Percentiles rank a stretch among this genome's conserved stretches.
These are phyloP conservation scores for Spilogale gracilis DNA, from an alignment of 2,113 vertebrate genomes.

Conservation along the genomic window DNA sequence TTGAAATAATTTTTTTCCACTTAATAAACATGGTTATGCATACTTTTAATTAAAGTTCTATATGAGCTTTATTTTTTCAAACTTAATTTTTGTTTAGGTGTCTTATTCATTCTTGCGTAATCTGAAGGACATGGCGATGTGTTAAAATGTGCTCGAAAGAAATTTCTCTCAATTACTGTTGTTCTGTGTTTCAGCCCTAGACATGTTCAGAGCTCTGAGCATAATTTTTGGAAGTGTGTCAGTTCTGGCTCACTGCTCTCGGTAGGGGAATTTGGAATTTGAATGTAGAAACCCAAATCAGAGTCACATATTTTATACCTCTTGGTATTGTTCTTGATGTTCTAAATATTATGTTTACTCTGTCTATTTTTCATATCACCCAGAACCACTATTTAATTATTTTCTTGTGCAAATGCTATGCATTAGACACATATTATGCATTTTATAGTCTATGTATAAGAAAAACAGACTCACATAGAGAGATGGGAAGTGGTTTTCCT, in stretches of 20 bases:
- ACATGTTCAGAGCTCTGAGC: not conserved
- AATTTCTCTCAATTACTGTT: not conserved
- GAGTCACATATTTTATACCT: not conserved
- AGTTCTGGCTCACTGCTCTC: not conserved
- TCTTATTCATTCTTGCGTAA: not conserved
- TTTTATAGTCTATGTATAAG: not conserved
- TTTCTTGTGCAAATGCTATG: not conserved
- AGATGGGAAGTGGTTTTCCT: not conserved
- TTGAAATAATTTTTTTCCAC: not conserved
- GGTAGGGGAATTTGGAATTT: constrained; percentile 25
- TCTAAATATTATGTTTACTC: not conserved
- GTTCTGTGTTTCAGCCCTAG: not conserved
- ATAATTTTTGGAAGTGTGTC: not conserved
- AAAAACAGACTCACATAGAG: not conserved
- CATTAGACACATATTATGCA: not conserved
- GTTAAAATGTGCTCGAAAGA: not conserved
- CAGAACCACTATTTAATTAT: not conserved
- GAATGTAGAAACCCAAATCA: not conserved
- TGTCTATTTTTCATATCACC: not conserved
- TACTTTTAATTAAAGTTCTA: not conserved
- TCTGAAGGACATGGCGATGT: not conserved
- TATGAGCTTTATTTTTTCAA: not conserved
- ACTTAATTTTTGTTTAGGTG: not conserved
- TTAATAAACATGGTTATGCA: not conserved
- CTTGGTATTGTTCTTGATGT: not conserved